Percentiles rank a stretch among this genome's conserved stretches.
Evolutionary conservation across 2,113 vertebrate species (phyloP).

Genomic region (Pleuronectes platessa): DNA sequence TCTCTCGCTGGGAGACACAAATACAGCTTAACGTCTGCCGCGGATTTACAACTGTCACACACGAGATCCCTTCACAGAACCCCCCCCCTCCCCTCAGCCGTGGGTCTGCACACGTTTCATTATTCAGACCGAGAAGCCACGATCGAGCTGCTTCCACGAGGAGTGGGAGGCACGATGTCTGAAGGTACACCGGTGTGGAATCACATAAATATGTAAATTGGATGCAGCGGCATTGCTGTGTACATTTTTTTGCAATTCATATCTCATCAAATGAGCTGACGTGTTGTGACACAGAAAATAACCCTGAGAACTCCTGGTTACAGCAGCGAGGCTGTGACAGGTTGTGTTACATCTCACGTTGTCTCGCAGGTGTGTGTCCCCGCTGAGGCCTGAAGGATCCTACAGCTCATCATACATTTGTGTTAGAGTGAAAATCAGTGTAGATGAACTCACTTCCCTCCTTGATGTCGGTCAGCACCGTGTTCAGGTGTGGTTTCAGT

Average conservation of each 20-base stretch:
- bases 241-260: no score
- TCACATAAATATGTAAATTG: constrained; percentile 36
- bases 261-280: no score
- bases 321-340: not conserved
- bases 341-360: no score
- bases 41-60: constrained; percentile 25
- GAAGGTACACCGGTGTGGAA: not conserved
- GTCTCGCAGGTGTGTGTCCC: no score
- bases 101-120: constrained; percentile 6
- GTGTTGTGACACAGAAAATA: not conserved
- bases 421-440: not conserved
- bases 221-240: not conserved
- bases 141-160: not conserved
- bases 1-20: constrained; percentile 46
- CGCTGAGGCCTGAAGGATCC: no score
- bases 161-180: constrained; percentile 12
- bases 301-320: not conserved
- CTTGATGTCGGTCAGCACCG: constrained; percentile 67
- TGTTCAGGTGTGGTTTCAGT: constrained; percentile 78
- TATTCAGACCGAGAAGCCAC: not conserved
- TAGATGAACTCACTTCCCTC: constrained; percentile 71
- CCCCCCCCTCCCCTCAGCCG: not conserved
- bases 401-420: no score
- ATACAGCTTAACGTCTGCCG: constrained; percentile 60
- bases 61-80: constrained; percentile 3